Evolutionary conservation across 2,888 invertebrate species (phyloP).

Genomic region (Lumbricus terrestris): DNA sequence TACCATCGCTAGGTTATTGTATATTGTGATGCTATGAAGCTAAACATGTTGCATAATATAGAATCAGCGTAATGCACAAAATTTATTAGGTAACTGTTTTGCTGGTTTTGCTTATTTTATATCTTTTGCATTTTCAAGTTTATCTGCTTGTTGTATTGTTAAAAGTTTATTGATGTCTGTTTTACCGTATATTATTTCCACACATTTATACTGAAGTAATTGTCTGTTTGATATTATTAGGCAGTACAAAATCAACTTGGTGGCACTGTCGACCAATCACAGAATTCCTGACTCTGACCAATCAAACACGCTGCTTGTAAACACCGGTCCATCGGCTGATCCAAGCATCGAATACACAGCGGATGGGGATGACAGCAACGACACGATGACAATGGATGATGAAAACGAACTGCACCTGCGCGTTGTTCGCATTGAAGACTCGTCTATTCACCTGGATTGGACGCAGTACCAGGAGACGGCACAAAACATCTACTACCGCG

Average conservation of each 20-base stretch:
- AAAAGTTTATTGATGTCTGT: neutral
- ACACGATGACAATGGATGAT: slow-evolving; percentile 37
- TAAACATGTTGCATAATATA: too few species aligned
- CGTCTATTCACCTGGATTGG: slow-evolving; percentile 57
- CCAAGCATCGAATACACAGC: slow-evolving; percentile 5
- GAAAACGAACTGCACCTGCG: slow-evolving; percentile 48
- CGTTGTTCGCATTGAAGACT: slow-evolving; percentile 53
- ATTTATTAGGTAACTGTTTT: too few species aligned
- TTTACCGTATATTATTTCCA: neutral
- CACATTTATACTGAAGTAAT: neutral
- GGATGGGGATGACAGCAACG: slow-evolving; percentile 22
- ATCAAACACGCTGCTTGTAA: slow-evolving; percentile 53
- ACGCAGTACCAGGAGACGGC: slow-evolving; percentile 49
- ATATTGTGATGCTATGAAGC: too few species aligned
- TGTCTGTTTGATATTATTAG: slow-evolving; percentile 36
- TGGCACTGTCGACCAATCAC: slow-evolving; percentile 50
- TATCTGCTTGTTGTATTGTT: neutral
- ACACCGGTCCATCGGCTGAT: slow-evolving; percentile 37
- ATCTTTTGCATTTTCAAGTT: too few species aligned
- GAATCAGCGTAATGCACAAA: too few species aligned
- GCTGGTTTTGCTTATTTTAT: too few species aligned
- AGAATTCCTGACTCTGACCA: slow-evolving; percentile 50
- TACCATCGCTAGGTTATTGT: too few species aligned
- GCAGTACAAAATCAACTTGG: slow-evolving; percentile 53
- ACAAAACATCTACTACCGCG: slow-evolving; percentile 45